phyloP scores from a whole-genome alignment of 2,797 vertebrate species.

The Pangasius krempfi region DNA sequence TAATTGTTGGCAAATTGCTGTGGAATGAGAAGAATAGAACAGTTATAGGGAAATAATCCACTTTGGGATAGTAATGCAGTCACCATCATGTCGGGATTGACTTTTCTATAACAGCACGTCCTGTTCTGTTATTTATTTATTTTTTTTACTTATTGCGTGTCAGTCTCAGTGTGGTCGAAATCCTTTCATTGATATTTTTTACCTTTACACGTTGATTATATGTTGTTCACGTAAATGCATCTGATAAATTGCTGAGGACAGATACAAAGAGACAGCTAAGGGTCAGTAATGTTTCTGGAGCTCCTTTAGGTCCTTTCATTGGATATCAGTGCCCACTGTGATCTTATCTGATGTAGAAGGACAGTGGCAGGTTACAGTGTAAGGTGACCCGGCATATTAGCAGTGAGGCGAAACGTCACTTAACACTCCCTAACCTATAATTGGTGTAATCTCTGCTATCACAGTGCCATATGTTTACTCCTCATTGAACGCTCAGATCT shows the following conservation, averaged over 20 bases:
- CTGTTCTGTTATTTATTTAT: no score
- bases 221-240: not conserved
- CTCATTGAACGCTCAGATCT: not conserved
- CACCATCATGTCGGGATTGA: no score
- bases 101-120: no score
- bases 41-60: no score
- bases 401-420: not conserved
- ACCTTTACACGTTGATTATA: not conserved
- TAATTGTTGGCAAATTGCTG: not conserved
- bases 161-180: not conserved
- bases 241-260: not conserved
- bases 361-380: not conserved
- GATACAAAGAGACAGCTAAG: not conserved
- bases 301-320: not conserved
- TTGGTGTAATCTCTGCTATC: not conserved
- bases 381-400: not conserved
- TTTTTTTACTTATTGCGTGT: no score
- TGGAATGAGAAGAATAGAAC: no score
- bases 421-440: not conserved
- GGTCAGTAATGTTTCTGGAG: not conserved
- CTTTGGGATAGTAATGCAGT: no score
- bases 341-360: not conserved
- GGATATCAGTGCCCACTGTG: not conserved
- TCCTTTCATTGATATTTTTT: not conserved
- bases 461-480: not conserved